phyloP scores from a whole-genome alignment of 1,140 invertebrate genomes.

The Palaemon carinicauda region DNA sequence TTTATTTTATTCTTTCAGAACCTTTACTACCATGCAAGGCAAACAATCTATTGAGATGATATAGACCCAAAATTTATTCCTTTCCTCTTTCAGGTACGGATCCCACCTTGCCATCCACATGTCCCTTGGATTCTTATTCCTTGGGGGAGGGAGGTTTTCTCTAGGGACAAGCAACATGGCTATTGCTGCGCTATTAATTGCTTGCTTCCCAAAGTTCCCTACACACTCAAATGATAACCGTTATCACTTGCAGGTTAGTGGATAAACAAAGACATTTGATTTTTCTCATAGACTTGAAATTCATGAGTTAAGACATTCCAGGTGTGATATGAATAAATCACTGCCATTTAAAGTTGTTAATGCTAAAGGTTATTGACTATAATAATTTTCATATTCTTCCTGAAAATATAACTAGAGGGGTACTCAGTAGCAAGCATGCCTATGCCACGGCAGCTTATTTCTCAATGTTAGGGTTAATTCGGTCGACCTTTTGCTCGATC shows the following conservation, averaged over 20 bases:
- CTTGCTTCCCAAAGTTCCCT: slow-evolving; percentile 97
- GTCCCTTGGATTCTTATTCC: slow-evolving; percentile 89
- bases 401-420: no score
- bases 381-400: not conserved
- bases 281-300: no score
- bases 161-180: slow-evolving; percentile 83
- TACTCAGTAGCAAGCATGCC: no score
- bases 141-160: slow-evolving; percentile 91
- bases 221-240: slow-evolving; percentile 95
- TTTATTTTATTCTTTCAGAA: no score
- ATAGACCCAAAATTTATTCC: slow-evolving; percentile 61
- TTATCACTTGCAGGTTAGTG: slow-evolving; percentile 62
- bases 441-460: no score
- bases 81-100: slow-evolving; percentile 77
- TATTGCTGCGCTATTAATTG: slow-evolving; percentile 87
- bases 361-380: not conserved
- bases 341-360: no score
- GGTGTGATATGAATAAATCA: no score
- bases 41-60: not conserved
- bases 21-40: no score
- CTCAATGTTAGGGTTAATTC: no score
- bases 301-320: no score
- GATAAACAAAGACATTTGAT: not conserved
- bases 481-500: no score
- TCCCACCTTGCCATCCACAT: slow-evolving; percentile 94